Conservation (phyloP, 1,140 invertebrate species). For the Tetramorium simillimum region DNA sequence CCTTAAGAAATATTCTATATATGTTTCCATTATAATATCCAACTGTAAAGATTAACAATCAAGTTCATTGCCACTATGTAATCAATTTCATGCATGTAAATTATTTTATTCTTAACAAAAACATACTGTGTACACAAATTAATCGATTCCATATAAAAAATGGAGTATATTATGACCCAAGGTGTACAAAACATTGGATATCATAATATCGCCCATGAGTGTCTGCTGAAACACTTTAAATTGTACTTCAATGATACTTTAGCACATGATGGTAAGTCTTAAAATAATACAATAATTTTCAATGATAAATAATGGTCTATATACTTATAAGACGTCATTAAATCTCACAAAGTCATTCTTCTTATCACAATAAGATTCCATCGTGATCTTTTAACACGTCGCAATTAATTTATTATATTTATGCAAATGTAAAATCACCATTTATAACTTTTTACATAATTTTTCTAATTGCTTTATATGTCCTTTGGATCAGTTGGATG, state of each 20-base stretch:
- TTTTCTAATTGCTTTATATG: conserved; percentile 20
- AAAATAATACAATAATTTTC: not conserved
- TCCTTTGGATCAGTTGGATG: conserved; percentile 6
- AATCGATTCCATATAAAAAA: conserved; percentile 6
- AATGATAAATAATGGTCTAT: not conserved
- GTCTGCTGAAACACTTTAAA: not conserved
- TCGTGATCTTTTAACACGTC: not conserved
- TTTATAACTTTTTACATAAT: conserved; percentile 18
- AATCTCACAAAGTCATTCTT: not conserved
- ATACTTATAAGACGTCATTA: not conserved
- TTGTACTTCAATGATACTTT: conserved; percentile 7
- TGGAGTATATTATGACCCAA: not conserved
- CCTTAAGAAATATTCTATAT: too few relatives aligned
- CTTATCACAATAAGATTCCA: not conserved
- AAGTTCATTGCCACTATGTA: too few relatives aligned
- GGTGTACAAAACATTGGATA: not conserved
- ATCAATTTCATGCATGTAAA: not conserved
- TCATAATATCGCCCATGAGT: not conserved
- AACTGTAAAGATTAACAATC: too few relatives aligned
- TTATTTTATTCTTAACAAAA: conserved; percentile 1
- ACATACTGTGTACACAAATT: not conserved
- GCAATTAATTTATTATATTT: conserved; percentile 8
- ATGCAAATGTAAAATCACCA: conserved; percentile 8
- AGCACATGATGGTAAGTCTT: not conserved
- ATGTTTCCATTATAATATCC: too few relatives aligned